Evolutionary conservation across 2,797 vertebrate genomes (phyloP).

Genomic region (Coreius guichenoti): DNA sequence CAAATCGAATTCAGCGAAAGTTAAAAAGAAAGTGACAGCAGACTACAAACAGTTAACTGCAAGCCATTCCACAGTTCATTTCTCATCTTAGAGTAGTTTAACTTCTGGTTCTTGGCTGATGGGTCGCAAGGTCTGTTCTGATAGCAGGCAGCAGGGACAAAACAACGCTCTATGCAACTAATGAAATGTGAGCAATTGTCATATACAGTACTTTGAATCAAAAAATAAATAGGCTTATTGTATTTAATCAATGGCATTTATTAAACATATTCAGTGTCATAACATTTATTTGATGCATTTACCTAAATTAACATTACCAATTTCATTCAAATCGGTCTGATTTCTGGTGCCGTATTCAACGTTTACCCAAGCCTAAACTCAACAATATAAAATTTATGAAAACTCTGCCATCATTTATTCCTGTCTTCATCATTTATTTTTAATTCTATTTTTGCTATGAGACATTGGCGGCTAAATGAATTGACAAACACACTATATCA

Average conservation of each 20-base stretch:
- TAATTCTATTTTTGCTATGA: too few relatives aligned
- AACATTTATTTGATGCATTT: not conserved
- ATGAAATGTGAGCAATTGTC: not conserved
- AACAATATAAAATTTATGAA: not conserved
- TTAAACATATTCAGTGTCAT: not conserved
- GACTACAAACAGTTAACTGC: constrained; percentile 29
- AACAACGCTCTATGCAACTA: not conserved
- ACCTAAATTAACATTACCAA: not conserved
- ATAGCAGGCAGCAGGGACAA: not conserved
- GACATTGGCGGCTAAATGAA: too few relatives aligned
- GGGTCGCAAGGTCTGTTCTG: not conserved
- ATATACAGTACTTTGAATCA: not conserved
- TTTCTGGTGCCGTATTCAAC: not conserved
- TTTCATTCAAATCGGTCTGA: not conserved
- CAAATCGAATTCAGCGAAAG: constrained; percentile 53
- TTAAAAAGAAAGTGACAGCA: constrained; percentile 61
- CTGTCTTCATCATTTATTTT: not conserved
- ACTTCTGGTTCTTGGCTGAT: not conserved
- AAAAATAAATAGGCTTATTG: too few relatives aligned
- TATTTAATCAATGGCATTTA: not conserved
- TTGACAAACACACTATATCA: not conserved
- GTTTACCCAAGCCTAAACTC: not conserved
- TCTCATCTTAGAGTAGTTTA: constrained; percentile 15
- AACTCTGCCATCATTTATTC: not conserved
- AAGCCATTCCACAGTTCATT: constrained; percentile 35